Base-by-base conservation (phyloP, 1,140 invertebrate species). In the Apis laboriosa region DNA sequence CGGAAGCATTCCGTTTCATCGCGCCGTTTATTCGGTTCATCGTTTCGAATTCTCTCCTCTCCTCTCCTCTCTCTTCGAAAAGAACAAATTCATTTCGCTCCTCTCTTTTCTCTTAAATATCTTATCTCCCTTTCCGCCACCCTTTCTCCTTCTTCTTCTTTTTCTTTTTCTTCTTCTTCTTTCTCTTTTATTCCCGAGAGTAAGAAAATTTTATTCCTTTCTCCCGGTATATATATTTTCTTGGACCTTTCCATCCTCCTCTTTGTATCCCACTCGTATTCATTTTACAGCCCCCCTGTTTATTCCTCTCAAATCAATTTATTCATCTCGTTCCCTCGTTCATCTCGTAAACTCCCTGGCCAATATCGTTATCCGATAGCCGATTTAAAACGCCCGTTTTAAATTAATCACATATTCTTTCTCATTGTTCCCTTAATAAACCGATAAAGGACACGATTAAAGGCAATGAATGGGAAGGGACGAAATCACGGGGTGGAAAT, bases 171-270 rank as follows among this genome's bases (percentile, higher is more conserved):
- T 15, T 51, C 28, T 34, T 34, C 34, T 34, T 34, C 34, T 34
- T 34, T 56, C 60, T 21, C 43, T 53, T 63, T 28, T 11, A 5
- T 34, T 8, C 17, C 24, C 3, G n/a, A 5, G 9, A 58, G 11
- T 1, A 21, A 8, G 21, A 49, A 9, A 66, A 74, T 80, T 81
- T 73, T 34, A n/a, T 24, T 53, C 19, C n/a, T n/a, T 8, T 56
- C 28, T 34, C 19, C 21, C 60, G 34, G n/a, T 81, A 53, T 53
- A 81, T 76, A 60, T 53, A 81, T 75, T 51, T 64, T 64, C 53
- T n/a, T 51, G 61, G 19, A 34, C 34, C 61, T 49, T 53, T 7
- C 34, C 60, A 28, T 51, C 24, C n/a, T 49, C 51, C 2, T 67
- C 58, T 13, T 51, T 28, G 34, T 49, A 80, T 67, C 56, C n/a